Evolutionary conservation across 2,888 invertebrate species (phyloP).

Genomic region (Platynereis dumerilii): DNA sequence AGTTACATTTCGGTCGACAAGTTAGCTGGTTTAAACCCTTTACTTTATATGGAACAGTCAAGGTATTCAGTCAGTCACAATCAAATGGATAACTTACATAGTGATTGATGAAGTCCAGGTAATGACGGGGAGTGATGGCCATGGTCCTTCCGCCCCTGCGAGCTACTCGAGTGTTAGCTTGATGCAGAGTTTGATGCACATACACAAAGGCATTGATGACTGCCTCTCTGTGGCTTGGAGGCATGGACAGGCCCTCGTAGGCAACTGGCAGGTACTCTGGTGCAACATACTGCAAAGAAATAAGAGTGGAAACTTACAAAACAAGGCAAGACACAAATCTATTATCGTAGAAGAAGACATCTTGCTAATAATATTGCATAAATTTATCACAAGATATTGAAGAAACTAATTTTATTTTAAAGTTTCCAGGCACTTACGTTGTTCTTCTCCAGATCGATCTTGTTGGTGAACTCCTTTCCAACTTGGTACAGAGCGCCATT

Average conservation of each 20-base stretch:
- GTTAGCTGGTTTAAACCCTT: too few species aligned
- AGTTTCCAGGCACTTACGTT: conserved; percentile 59
- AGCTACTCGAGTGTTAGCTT: conserved; percentile 85
- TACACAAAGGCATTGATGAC: conserved; percentile 99
- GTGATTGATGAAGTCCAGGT: conserved; percentile 98
- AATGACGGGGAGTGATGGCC: conserved; percentile 98
- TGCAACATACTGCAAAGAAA: conserved; percentile 73
- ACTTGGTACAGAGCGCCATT: conserved; percentile 76
- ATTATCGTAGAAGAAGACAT: too few species aligned
- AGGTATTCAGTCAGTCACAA: too few species aligned
- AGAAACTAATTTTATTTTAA: too few species aligned
- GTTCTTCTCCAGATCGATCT: conserved; percentile 84
- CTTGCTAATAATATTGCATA: too few species aligned
- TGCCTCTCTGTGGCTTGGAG: conserved; percentile 88
- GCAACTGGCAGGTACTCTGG: conserved; percentile 92
- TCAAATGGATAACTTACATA: conserved; percentile 78
- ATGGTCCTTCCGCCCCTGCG: conserved; percentile 94
- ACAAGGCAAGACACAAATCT: too few species aligned
- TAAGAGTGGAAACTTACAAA: too few species aligned
- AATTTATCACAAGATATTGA: too few species aligned
- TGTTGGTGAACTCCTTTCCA: conserved; percentile 95
- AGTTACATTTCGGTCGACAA: too few species aligned
- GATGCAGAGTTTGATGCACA: conserved; percentile 95
- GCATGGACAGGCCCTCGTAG: conserved; percentile 69
- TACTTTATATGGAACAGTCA: too few species aligned